Evolutionary conservation across 1,140 invertebrate genomes (phyloP).

Genomic region (Drosophila nannoptera): DNA sequence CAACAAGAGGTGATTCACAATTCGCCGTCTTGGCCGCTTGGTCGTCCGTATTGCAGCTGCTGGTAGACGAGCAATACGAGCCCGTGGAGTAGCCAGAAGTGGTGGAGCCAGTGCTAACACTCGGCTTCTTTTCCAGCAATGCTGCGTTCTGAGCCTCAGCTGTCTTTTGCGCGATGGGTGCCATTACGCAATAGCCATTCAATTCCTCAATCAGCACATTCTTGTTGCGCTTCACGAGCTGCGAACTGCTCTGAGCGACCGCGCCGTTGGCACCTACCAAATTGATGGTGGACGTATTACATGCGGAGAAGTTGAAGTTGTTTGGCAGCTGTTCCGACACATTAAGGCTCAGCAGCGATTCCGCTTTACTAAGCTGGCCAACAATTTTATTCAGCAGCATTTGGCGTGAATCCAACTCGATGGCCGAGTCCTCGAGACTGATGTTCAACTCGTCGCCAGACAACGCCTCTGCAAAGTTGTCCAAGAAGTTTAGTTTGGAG

Average conservation of each 20-base stretch:
- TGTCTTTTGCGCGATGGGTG: constrained; percentile 63
- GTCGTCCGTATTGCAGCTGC: constrained; percentile 65
- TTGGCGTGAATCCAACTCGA: constrained; percentile 42
- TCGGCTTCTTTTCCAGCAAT: constrained; percentile 37
- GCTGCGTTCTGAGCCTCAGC: neutral
- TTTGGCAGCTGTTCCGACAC: constrained; percentile 69
- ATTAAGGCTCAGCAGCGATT: constrained; percentile 68
- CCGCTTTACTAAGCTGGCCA: constrained; percentile 43
- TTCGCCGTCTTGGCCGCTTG: constrained; percentile 23
- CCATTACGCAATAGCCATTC: constrained; percentile 77
- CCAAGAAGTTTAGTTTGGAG: constrained; percentile 69
- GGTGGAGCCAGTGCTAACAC: constrained; percentile 59
- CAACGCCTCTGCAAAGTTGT: constrained; percentile 58
- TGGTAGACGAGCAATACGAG: constrained; percentile 66
- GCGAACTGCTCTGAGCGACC: constrained; percentile 23
- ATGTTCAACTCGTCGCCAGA: constrained; percentile 59
- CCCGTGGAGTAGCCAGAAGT: constrained; percentile 74
- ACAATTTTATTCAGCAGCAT: constrained; percentile 44
- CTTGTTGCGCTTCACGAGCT: constrained; percentile 41
- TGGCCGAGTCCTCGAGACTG: constrained; percentile 64
- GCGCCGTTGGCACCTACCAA: constrained; percentile 72
- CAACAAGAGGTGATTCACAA: neutral
- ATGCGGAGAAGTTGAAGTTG: constrained; percentile 76
- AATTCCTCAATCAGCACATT: constrained; percentile 69
- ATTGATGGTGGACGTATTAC: constrained; percentile 74